Conservation (phyloP, 2,888 invertebrate genomes). For the Phoronis australis region DNA sequence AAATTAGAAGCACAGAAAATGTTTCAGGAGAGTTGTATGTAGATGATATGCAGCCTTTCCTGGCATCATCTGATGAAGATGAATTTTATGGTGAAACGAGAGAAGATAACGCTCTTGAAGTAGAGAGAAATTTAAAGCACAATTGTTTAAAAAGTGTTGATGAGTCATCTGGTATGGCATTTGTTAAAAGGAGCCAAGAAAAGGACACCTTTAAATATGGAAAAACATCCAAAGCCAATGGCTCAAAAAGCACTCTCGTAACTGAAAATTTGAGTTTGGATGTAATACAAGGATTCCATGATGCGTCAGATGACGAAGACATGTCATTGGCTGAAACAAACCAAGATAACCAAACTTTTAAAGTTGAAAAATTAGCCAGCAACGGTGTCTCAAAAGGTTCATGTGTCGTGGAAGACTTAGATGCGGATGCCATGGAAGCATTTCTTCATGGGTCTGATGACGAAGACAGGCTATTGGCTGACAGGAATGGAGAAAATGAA, state of each 20-base stretch:
- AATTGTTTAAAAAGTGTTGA: too few species aligned
- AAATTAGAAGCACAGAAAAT: neutral
- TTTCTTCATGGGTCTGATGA: slow-evolving; percentile 21
- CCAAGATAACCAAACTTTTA: too few species aligned
- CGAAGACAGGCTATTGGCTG: slow-evolving; percentile 13
- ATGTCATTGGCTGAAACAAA: neutral
- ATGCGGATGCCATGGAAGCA: slow-evolving; percentile 19
- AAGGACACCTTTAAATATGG: neutral
- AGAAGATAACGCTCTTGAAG: too few species aligned
- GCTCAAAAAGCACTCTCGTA: neutral
- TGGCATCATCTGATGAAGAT: slow-evolving; percentile 8
- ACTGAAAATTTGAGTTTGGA: neutral
- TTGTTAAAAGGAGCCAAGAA: neutral
- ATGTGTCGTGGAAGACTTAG: too few species aligned
- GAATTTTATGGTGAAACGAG: too few species aligned
- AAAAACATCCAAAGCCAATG: slow-evolving; percentile 2
- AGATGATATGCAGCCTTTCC: neutral
- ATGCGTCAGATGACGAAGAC: neutral
- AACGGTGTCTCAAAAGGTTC: too few species aligned
- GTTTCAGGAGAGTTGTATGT: neutral
- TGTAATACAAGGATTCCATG: neutral
- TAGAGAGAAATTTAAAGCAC: too few species aligned
- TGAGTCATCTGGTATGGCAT: too few species aligned
- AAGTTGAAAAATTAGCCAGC: too few species aligned
- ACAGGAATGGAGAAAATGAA: neutral